Conservation (phyloP, 2,888 invertebrate genomes). For the Cerastis leucographa region DNA sequence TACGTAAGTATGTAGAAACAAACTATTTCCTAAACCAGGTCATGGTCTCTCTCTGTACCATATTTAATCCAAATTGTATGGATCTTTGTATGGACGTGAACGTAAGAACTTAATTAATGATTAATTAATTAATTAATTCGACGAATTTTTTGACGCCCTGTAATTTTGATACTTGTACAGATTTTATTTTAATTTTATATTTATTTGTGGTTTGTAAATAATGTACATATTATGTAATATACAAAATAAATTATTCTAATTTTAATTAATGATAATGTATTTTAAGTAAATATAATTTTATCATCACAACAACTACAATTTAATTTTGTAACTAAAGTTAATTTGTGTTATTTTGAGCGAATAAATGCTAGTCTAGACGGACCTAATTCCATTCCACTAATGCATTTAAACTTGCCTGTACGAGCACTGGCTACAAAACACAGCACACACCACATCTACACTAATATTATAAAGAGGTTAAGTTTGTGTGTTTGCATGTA, state of each 20-base stretch:
- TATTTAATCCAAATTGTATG: neutral
- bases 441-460: conserved; percentile 23
- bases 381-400: conserved; percentile 51
- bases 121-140: too few species aligned
- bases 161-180: too few species aligned
- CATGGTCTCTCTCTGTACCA: neutral
- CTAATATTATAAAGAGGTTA: neutral
- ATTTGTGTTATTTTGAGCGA: conserved; percentile 28
- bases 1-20: neutral
- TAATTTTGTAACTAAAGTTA: conserved; percentile 5
- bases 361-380: conserved; percentile 48
- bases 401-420: conserved; percentile 37
- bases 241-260: too few species aligned
- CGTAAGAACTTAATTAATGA: neutral
- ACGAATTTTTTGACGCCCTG: too few species aligned
- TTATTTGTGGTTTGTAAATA: too few species aligned
- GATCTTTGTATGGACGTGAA: neutral
- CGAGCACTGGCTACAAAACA: conserved; percentile 28
- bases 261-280: conserved; percentile 1
- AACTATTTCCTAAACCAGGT: neutral
- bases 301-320: conserved; percentile 6
- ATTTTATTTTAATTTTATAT: too few species aligned
- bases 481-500: neutral
- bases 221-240: too few species aligned
- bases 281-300: conserved; percentile 4